phyloP scores from a whole-genome alignment of 2,113 vertebrate genomes.

The Elephas maximus region DNA sequence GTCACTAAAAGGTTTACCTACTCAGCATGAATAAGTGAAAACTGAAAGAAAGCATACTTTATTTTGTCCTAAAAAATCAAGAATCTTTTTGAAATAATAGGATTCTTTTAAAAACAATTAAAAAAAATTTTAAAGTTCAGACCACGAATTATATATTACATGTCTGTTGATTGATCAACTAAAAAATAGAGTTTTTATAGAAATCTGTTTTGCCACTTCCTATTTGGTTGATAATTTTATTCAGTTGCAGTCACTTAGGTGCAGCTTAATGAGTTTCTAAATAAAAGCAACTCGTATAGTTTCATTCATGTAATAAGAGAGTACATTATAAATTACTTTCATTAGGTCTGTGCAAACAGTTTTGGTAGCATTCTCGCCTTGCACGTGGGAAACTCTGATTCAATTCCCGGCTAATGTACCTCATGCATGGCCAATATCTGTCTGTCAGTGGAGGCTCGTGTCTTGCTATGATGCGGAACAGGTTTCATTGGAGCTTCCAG shows the following conservation, averaged over 20 bases:
- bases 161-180: not conserved
- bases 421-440: not conserved
- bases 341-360: not conserved
- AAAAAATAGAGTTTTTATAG: conserved; percentile 18
- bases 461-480: not conserved
- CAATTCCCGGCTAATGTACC: not conserved
- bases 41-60: not conserved
- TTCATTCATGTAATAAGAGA: not conserved
- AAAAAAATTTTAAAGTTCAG: not conserved
- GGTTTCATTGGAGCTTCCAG: not conserved
- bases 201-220: not conserved
- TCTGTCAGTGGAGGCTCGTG: not conserved
- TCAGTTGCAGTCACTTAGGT: not conserved
- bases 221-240: not conserved
- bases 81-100: not conserved
- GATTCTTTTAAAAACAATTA: not conserved
- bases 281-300: not conserved
- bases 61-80: not conserved
- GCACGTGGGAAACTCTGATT: not conserved
- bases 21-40: conserved; percentile 13
- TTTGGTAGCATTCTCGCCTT: not conserved
- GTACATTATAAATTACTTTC: not conserved
- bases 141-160: not conserved
- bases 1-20: not conserved
- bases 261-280: not conserved